A percentile compares a stretch with the other conserved stretches of the same genome.
These are phyloP conservation scores for Podilymbus podiceps DNA, from an alignment of 2,113 vertebrate species.

Conservation along the genomic window DNA sequence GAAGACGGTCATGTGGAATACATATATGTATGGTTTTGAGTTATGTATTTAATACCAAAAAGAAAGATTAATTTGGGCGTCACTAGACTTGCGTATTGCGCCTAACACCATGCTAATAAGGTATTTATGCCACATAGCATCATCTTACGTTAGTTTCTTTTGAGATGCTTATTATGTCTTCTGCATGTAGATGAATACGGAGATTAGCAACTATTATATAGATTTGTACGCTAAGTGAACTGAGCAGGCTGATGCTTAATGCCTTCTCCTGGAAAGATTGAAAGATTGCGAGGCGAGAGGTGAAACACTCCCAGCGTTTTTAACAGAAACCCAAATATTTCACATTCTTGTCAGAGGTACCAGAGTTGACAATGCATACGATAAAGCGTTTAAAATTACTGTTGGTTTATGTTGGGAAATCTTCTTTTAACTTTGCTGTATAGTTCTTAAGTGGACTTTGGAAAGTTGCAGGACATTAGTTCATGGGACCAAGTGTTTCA, in stretches of 20 bases:
- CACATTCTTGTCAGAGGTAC: fast-evolving
- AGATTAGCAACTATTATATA: neutral
- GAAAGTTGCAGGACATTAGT: neutral
- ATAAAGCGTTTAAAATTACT: neutral
- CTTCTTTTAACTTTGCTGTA: neutral
- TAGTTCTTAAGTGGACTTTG: neutral
- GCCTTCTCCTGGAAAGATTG: neutral
- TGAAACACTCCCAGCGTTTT: neutral
- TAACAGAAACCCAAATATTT: neutral
- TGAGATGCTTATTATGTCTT: neutral
- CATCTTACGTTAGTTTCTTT: neutral
- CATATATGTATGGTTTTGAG: neutral
- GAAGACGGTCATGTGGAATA: neutral
- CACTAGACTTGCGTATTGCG: neutral
- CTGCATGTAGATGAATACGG: neutral
- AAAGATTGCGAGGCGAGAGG: neutral
- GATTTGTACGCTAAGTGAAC: neutral
- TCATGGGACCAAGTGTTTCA: neutral
- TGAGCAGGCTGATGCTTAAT: neutral
- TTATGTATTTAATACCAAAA: neutral
- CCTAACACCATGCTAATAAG: neutral
- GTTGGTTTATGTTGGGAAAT: neutral
- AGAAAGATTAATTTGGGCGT: neutral
- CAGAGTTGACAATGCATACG: neutral
- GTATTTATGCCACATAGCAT: neutral